Base-by-base conservation (phyloP, 2,113 vertebrate genomes). In the Lophius piscatorius region DNA sequence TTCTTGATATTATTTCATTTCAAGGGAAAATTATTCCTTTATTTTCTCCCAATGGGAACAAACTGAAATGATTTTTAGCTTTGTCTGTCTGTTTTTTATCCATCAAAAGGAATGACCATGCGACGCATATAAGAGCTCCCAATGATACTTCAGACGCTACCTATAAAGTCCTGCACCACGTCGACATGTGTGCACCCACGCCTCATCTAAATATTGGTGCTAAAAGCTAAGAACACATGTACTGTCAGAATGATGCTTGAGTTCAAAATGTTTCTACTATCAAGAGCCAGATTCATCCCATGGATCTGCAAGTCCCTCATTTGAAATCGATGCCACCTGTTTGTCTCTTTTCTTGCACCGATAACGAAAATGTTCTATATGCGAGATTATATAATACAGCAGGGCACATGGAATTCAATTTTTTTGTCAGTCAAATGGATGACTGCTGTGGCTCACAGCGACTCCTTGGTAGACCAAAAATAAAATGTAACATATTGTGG, bases 61-160 rank as follows among this genome's bases (percentile, higher is more conserved):
- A 17, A 55, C 12, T 38, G 36, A 28, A 41, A 57, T 0, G n/a
- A 4, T n/a, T 17, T 39, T 73, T 49, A 24, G 33, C 20, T 65
- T 41, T 35, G 9, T 46, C 4, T 29, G 33, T 64, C 13, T 57
- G 24, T 9, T 63, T 59, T 21, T 52, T 62, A 34, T 18, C 17
- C 50, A 33, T 73, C 41, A 45, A 56, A 81, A 78, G 88, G 83
- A 88, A 86, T 83, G 80, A 83, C 63, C 42, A 23, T 45, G 51
- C 61, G 54, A 33, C 67, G 80, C 73, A 65, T 81, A 63, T 46
- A 70, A 86, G 82, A 87, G 86, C 83, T 87, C 86, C 83, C 81
- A 73, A 76, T 70, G 21, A 2, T 26, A 20, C n/a, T 14, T 13
- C 22, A 57, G 54, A 73, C 34, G 39, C 73, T 56, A 73, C 63